These are phyloP conservation scores for Drosophila orosa DNA, from an alignment of 1,140 invertebrate species.

Conservation along the genomic window DNA sequence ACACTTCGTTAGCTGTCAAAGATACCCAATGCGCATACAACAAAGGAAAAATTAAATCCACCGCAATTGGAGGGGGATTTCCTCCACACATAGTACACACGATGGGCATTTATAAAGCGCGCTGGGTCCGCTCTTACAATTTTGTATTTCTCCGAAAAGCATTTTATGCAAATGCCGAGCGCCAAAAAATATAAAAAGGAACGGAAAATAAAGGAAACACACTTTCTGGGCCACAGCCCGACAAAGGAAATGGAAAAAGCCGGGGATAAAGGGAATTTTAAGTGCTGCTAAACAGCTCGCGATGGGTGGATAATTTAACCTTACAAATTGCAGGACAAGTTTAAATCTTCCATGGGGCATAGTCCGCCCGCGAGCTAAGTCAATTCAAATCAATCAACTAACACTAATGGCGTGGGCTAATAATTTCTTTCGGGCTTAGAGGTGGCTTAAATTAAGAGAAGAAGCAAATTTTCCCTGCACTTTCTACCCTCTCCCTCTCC, in stretches of 20 bases:
- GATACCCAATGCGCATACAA: conserved; percentile 48
- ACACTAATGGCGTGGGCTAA: conserved; percentile 45
- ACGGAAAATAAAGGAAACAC: conserved; percentile 40
- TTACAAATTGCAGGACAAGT: conserved; percentile 31
- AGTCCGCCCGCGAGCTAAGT: conserved; percentile 39
- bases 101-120: conserved; percentile 58
- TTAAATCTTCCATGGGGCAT: conserved; percentile 8
- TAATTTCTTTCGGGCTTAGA: conserved; percentile 1
- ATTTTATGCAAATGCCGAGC: conserved; percentile 73
- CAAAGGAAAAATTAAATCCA: conserved; percentile 23
- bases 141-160: conserved; percentile 55
- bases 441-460: conserved; percentile 20
- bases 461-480: conserved; percentile 9
- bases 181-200: conserved; percentile 23
- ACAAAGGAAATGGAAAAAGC: conserved; percentile 43
- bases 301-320: conserved; percentile 32
- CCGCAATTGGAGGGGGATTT: conserved; percentile 9
- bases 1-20: conserved; percentile 78
- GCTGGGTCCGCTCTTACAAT: conserved; percentile 13
- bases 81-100: conserved; percentile 19
- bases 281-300: conserved; percentile 21
- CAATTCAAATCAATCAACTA: conserved; percentile 65
- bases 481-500: not conserved
- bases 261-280: conserved; percentile 22
- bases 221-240: conserved; percentile 66